phyloP scores from a whole-genome alignment of 1,140 invertebrate species.

The Calliopsis andreniformis region DNA sequence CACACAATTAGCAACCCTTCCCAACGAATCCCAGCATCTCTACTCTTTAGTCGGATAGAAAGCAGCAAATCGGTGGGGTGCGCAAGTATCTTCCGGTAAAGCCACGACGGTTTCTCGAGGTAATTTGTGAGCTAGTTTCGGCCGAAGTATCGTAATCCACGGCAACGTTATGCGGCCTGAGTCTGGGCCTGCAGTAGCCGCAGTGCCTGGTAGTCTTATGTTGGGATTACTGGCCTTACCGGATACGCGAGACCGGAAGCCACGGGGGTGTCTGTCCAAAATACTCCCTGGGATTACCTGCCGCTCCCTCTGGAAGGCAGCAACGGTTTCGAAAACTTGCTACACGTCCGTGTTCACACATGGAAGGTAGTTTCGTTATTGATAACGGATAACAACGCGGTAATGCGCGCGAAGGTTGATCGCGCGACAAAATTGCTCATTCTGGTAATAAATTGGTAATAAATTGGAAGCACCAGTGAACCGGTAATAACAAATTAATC shows the following conservation, averaged over 20 bases:
- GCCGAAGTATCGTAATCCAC: conserved; percentile 74
- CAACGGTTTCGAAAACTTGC: conserved; percentile 59
- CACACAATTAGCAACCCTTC: conserved; percentile 10
- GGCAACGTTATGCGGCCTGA: conserved; percentile 71
- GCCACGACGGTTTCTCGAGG: conserved; percentile 75
- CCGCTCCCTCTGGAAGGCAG: conserved; percentile 52
- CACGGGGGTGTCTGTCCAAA: conserved; percentile 65
- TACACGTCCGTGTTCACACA: conserved; percentile 20
- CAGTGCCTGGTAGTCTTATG: conserved; percentile 71
- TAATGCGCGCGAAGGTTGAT: conserved; percentile 19
- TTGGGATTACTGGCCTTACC: conserved; percentile 75
- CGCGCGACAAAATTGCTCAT: conserved; percentile 34
- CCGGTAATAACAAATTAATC: conserved; percentile 25
- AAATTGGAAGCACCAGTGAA: neutral
- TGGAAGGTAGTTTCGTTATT: conserved; percentile 3
- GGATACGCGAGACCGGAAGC: conserved; percentile 71
- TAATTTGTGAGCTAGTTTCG: conserved; percentile 78
- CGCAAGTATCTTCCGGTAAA: conserved; percentile 72
- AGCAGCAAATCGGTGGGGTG: conserved; percentile 42
- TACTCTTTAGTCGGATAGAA: conserved; percentile 25
- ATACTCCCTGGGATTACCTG: conserved; percentile 65
- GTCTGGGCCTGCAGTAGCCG: conserved; percentile 50
- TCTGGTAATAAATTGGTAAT: conserved; percentile 13
- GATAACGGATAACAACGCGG: conserved; percentile 29
- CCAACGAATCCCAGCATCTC: conserved; percentile 52